phyloP scores from a whole-genome alignment of 2,888 invertebrate genomes.

The Ophioninae sp. region DNA sequence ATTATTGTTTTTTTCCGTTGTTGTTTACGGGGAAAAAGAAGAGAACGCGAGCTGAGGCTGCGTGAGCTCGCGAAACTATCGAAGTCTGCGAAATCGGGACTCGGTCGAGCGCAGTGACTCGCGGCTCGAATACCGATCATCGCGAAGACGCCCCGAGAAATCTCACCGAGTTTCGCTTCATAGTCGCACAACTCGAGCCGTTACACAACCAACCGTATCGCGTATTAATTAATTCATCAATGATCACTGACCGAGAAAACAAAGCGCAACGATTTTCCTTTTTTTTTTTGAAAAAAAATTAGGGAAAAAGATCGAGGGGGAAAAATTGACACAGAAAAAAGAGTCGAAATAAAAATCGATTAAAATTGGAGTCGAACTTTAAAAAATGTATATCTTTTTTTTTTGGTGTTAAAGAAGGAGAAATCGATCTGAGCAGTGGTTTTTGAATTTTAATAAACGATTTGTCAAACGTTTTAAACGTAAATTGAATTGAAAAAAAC shows the following conservation, averaged over 20 bases:
- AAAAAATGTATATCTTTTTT: no score
- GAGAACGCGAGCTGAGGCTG: slow-evolving; percentile 8
- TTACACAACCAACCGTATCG: neutral
- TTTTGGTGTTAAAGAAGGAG: no score
- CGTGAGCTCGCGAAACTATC: slow-evolving; percentile 1
- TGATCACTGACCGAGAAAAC: slow-evolving; percentile 3
- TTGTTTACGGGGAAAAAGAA: neutral
- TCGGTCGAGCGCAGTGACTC: slow-evolving; percentile 29
- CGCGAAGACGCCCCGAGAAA: neutral
- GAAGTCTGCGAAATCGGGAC: slow-evolving; percentile 40
- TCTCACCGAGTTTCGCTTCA: slow-evolving; percentile 15
- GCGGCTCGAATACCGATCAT: slow-evolving; percentile 27
- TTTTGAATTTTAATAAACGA: no score
- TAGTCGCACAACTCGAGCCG: neutral
- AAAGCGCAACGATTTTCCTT: neutral
- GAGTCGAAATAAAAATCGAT: no score
- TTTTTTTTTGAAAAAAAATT: neutral
- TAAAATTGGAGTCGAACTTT: no score
- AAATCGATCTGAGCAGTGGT: no score
- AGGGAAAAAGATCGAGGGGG: no score
- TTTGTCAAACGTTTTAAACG: no score
- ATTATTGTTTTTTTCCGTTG: neutral
- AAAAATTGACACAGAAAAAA: no score
- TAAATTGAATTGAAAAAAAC: no score
- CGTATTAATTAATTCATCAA: slow-evolving; percentile 26